Evolutionary conservation across 2,888 invertebrate species (phyloP), one percentile per base, ranked within the genome.

Genomic region (Eurois occulta): DNA sequence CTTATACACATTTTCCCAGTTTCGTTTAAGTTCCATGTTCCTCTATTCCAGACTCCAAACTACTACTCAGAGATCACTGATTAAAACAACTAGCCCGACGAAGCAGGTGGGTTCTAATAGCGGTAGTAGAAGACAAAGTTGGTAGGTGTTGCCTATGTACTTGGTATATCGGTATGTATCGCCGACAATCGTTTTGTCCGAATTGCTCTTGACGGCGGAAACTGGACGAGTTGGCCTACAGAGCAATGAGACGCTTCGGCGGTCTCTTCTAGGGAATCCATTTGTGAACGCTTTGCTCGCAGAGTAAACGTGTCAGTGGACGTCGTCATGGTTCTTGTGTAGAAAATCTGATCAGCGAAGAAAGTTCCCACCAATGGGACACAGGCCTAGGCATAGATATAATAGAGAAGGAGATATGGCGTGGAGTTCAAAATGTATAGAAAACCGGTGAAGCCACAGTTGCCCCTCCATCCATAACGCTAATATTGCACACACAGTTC

Each of bases 201-300:
- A 75, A 74, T 83, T 78, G 62, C 48, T 74, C 68, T 72, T 71
- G 75, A 65, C 81, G 71, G 72, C 72, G 62, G 43, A 46, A 52
- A 41, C 18, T 74, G 73, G 71, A 41, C 46, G 38, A 58, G 38
- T 32, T 41, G 24, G 24, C 18, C 66, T 65, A 71, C 28, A 71
- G 24, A 32, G 32, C 18, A 41, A 24, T 18, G 16, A 71, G 8
- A 28, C 24, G 3, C 21, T 21, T 16, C 21, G 21, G 10, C 24
- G 18, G 28, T 24, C 18, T 18, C 24, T 41, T 16, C 5, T 43
- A 41, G 24, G 41, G 16, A 24, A 18, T 28, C 24, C 32, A 41
- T 18, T 10, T 21, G 7, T 16, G 16, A 41, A 41, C 38, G 21
- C 4, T 65, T 41, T 24, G 28, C 24, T 24, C 21, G 38, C 2